These are phyloP conservation scores for Drosophila parabipectinata DNA, from an alignment of 1,140 invertebrate genomes.

Conservation along the genomic window DNA sequence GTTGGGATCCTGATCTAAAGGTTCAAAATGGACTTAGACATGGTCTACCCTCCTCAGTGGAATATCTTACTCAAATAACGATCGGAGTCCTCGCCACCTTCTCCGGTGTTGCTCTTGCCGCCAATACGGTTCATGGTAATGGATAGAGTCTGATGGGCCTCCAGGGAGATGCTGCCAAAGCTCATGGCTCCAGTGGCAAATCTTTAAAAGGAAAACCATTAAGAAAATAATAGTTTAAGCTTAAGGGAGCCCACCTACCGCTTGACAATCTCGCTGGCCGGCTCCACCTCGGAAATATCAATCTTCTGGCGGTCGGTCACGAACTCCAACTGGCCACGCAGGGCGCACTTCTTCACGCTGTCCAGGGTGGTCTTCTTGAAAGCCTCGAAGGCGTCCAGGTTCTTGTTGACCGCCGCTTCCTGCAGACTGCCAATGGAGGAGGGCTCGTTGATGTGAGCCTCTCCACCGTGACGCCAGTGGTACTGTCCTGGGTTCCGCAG, in stretches of 20 bases:
- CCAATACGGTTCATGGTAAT: constrained; percentile 98
- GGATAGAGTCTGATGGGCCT: constrained; percentile 97
- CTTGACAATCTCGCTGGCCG: constrained; percentile 97
- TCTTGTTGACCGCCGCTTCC: constrained; percentile 94
- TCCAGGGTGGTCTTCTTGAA: constrained; percentile 95
- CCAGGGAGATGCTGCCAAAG: constrained; percentile 88
- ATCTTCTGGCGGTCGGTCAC: constrained; percentile 90
- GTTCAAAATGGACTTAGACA: background rate
- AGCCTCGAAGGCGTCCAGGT: constrained; percentile 92
- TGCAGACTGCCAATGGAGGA: constrained; percentile 96
- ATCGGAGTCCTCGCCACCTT: constrained; percentile 96
- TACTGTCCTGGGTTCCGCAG: constrained; percentile 97
- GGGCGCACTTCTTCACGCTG: constrained; percentile 93
- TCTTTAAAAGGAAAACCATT: constrained; percentile 14
- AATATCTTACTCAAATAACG: constrained; percentile 88
- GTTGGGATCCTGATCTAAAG: constrained; percentile 88
- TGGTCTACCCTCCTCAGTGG: background rate
- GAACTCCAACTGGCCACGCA: constrained; percentile 96
- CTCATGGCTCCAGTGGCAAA: constrained; percentile 86
- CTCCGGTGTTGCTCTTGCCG: constrained; percentile 98
- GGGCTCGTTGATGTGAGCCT: constrained; percentile 99
- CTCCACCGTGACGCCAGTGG: constrained; percentile 98
- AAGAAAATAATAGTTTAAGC: background rate
- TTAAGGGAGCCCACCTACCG: constrained; percentile 85
- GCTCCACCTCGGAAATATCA: constrained; percentile 94